Conservation (phyloP, 2,113 vertebrate genomes). For the Antechinus flavipes region DNA sequence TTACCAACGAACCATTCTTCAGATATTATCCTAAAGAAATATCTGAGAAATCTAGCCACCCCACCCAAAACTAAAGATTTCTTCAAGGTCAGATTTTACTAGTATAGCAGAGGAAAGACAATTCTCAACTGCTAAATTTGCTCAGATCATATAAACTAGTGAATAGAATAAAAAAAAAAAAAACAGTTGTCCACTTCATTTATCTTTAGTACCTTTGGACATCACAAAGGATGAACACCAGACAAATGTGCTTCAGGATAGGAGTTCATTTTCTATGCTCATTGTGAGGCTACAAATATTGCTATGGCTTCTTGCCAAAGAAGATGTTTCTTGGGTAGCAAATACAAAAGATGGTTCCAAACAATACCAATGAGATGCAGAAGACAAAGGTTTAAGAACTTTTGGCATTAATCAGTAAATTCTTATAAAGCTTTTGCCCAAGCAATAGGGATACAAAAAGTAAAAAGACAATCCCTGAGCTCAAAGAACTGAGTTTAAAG, state of each 20-base stretch:
- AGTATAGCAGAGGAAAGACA: neutral
- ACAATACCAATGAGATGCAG: neutral
- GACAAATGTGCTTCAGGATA: neutral
- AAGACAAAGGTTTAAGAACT: neutral
- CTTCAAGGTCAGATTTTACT: neutral
- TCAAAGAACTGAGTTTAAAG: neutral
- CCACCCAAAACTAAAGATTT: neutral
- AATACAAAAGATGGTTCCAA: neutral
- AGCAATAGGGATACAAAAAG: neutral
- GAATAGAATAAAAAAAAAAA: conserved; percentile 10
- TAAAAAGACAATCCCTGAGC: neutral
- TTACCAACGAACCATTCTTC: neutral
- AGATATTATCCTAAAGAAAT: neutral
- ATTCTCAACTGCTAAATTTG: neutral
- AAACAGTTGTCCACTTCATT: neutral
- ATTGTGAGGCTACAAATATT: conserved; percentile 3
- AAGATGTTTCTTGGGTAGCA: neutral
- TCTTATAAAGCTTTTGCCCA: neutral
- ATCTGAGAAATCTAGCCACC: neutral
- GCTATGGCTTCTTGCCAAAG: neutral
- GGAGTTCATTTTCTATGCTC: neutral
- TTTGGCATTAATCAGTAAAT: neutral
- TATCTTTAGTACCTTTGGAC: neutral
- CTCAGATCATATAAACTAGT: neutral
- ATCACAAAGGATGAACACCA: neutral